Evolutionary conservation across 2,888 invertebrate genomes (phyloP).

Genomic region (Leistus spinibarbis): DNA sequence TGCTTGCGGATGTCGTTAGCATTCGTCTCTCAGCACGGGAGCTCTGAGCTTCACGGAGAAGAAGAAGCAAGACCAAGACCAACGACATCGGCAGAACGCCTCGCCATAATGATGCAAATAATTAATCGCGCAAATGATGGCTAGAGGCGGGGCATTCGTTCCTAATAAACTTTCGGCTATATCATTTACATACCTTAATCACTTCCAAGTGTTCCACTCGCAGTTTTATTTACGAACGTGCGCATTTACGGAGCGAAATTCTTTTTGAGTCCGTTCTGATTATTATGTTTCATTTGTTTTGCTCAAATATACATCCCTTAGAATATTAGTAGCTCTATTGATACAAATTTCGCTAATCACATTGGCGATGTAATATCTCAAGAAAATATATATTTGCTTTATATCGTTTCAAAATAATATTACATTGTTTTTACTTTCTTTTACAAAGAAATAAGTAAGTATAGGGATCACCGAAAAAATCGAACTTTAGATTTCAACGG

Average conservation of each 20-base stretch:
- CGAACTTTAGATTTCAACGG: too few species aligned
- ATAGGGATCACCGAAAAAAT: too few species aligned
- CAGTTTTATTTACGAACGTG: slow-evolving; percentile 15
- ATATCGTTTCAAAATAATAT: too few species aligned
- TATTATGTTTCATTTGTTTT: neutral
- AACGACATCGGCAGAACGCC: neutral
- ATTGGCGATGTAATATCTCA: neutral
- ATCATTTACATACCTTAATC: slow-evolving; percentile 36
- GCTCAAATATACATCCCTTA: neutral
- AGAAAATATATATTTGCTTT: neutral
- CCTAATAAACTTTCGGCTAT: slow-evolving; percentile 29
- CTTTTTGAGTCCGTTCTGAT: neutral
- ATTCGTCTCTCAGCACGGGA: slow-evolving; percentile 43
- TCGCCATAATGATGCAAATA: slow-evolving; percentile 44
- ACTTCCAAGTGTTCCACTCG: slow-evolving; percentile 8
- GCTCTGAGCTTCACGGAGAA: neutral
- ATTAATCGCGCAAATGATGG: slow-evolving; percentile 45
- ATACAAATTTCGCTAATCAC: neutral
- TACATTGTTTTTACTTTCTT: too few species aligned
- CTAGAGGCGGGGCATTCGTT: slow-evolving; percentile 39
- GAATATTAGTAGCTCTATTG: neutral
- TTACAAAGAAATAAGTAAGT: too few species aligned
- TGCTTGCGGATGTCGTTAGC: slow-evolving; percentile 43
- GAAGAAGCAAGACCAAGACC: neutral
- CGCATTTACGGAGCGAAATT: neutral